Conservation (phyloP, 2,113 vertebrate genomes). For the Hucho hucho region DNA sequence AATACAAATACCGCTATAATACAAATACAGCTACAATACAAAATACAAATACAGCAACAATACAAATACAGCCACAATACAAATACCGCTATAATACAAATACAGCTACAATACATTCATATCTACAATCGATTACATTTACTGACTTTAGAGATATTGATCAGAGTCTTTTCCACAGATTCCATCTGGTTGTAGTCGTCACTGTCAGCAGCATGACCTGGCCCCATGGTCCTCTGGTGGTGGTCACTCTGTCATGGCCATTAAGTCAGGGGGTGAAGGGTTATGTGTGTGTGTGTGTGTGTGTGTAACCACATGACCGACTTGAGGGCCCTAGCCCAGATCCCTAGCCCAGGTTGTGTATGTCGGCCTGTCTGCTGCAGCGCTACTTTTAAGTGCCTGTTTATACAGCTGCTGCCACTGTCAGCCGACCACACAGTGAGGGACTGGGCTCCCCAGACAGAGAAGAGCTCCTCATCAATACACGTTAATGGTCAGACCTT, state of each 20-base stretch:
- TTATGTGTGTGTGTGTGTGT: background rate
- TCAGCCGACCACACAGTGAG: conserved; percentile 3
- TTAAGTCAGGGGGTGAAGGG: background rate
- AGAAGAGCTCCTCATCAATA: background rate
- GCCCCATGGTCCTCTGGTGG: background rate
- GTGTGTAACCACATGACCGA: background rate
- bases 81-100: too few relatives aligned
- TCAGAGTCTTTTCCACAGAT: background rate
- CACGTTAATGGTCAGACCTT: conserved; percentile 7
- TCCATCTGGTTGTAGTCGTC: too few relatives aligned
- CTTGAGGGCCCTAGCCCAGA: too few relatives aligned
- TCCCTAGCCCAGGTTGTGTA: too few relatives aligned
- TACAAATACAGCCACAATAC: too few relatives aligned
- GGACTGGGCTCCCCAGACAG: background rate
- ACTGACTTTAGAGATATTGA: background rate
- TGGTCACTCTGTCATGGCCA: background rate
- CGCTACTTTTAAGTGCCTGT: conserved; percentile 17
- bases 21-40: too few relatives aligned
- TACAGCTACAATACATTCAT: too few relatives aligned
- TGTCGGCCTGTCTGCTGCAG: background rate
- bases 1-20: too few relatives aligned
- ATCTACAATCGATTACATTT: too few relatives aligned
- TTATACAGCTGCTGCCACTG: conserved; percentile 22
- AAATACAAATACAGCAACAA: too few relatives aligned
- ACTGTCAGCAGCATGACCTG: background rate